phyloP scores from a whole-genome alignment of 2,113 vertebrate species.

The Felis chaus region DNA sequence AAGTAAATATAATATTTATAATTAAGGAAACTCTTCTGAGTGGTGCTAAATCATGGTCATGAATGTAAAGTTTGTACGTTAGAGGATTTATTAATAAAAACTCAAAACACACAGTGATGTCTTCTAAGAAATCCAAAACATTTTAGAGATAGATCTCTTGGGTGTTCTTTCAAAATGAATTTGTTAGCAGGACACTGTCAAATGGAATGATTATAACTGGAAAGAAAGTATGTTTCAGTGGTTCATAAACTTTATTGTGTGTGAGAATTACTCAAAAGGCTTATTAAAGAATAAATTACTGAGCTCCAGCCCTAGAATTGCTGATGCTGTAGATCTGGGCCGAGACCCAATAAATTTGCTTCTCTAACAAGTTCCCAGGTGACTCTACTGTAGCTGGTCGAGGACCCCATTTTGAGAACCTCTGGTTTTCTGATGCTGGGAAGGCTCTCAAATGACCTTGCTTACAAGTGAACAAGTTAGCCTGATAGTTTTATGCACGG shows the following conservation, averaged over 20 bases:
- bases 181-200: neutral
- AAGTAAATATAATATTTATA: neutral
- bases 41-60: neutral
- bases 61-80: neutral
- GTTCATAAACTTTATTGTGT: neutral
- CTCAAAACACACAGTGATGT: neutral
- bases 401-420: neutral
- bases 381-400: neutral
- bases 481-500: neutral
- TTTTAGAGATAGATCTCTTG: neutral
- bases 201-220: neutral
- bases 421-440: neutral
- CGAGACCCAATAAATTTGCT: neutral
- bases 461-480: neutral
- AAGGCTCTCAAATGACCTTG: neutral
- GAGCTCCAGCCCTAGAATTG: neutral
- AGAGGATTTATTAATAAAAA: neutral
- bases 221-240: neutral
- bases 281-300: neutral
- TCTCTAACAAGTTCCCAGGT: neutral
- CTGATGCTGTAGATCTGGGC: neutral
- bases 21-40: neutral
- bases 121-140: neutral
- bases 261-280: neutral
- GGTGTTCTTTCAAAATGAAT: slow-evolving; percentile 11